phyloP scores from a whole-genome alignment of 2,113 vertebrate genomes.

The Anolis sagrei region DNA sequence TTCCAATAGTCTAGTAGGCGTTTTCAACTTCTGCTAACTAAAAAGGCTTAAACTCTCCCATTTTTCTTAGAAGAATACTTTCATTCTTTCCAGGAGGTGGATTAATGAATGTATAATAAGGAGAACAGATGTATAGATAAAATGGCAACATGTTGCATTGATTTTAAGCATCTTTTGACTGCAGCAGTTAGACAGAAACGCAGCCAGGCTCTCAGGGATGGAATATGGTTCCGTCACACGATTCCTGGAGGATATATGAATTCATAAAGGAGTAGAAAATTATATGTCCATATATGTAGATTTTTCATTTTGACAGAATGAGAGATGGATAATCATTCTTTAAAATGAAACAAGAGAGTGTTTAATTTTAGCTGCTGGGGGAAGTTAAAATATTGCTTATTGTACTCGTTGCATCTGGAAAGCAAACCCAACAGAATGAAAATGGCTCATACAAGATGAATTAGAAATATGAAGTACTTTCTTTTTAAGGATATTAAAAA shows the following conservation, averaged over 20 bases:
- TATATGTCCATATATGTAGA: conserved; percentile 3
- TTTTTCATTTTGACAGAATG: conserved; percentile 33
- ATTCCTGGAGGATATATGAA: not conserved
- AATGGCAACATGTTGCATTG: not conserved
- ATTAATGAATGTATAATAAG: not conserved
- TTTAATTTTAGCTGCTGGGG: conserved; percentile 55
- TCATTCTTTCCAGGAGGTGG: conserved; percentile 5
- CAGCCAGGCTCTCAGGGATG: conserved; percentile 3
- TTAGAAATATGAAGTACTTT: conserved; percentile 61
- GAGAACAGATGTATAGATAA: not conserved
- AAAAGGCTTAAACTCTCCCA: not conserved
- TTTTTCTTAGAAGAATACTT: not conserved
- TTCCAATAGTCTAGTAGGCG: not conserved
- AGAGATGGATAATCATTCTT: conserved; percentile 25
- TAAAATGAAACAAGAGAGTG: conserved; percentile 48
- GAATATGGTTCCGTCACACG: not conserved
- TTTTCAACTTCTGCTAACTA: not conserved
- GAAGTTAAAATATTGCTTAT: conserved; percentile 51
- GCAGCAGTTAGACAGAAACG: not conserved
- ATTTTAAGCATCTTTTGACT: conserved; percentile 1
- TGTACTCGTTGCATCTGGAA: conserved; percentile 41
- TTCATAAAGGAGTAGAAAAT: conserved; percentile 5
- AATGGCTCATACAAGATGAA: conserved; percentile 49
- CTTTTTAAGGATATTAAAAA: conserved; percentile 10
- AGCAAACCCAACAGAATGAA: conserved; percentile 37